Evolutionary conservation across 2,113 vertebrate genomes (phyloP).

Genomic region (Sus scrofa): T2T-Sscrofa CM000815.6:113590501-113591000

Average conservation of each 20-base stretch:
- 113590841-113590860: conserved; percentile 33
- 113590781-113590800: background rate
- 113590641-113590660: background rate
- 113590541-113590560: background rate
- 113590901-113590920: background rate
- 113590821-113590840: background rate
- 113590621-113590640: background rate
- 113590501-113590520: background rate
- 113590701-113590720: background rate
- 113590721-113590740: background rate
- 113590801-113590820: background rate
- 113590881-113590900: background rate
- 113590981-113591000: background rate
- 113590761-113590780: background rate
- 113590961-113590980: background rate
- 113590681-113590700: background rate
- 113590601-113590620: background rate
- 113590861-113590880: background rate
- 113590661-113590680: background rate
- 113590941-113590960: background rate
- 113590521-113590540: background rate
- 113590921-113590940: background rate
- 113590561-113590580: background rate
- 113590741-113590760: background rate
- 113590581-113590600: background rate